Conservation (phyloP, 2,113 vertebrate genomes). For the Daboia siamensis region DNA sequence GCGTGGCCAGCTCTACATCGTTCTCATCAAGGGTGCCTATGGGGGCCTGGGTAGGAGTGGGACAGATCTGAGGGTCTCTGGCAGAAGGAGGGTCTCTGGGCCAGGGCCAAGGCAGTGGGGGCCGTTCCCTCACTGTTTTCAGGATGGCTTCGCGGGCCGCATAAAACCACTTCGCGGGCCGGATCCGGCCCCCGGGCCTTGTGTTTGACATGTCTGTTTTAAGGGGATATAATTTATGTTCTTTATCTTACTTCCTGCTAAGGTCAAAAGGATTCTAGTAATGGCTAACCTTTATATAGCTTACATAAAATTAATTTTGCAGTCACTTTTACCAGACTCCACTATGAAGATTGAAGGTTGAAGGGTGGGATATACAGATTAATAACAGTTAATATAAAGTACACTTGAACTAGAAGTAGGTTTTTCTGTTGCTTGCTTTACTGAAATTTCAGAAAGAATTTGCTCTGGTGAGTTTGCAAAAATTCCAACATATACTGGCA, state of each 20-base stretch:
- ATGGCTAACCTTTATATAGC: background rate
- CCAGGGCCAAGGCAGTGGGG: no score
- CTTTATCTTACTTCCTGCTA: background rate
- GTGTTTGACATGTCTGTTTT: no score
- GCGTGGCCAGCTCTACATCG: no score
- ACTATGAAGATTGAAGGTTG: background rate
- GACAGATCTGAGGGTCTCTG: no score
- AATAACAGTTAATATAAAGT: background rate
- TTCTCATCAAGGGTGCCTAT: no score
- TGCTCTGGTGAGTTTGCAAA: background rate
- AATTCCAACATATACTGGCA: background rate
- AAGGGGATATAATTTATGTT: background rate
- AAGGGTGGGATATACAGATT: background rate
- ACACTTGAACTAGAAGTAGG: background rate
- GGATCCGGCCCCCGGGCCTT: no score
- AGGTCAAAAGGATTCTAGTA: background rate
- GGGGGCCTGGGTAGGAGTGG: no score
- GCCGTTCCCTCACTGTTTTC: no score
- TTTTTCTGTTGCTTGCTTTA: background rate
- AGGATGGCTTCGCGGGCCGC: no score
- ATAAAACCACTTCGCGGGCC: no score
- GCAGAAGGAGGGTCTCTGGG: no score
- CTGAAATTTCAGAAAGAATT: background rate
- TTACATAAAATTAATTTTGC: background rate
- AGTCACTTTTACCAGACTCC: background rate